phyloP scores from a whole-genome alignment of 2,888 invertebrate species.

The Perizoma affinitatum region DNA sequence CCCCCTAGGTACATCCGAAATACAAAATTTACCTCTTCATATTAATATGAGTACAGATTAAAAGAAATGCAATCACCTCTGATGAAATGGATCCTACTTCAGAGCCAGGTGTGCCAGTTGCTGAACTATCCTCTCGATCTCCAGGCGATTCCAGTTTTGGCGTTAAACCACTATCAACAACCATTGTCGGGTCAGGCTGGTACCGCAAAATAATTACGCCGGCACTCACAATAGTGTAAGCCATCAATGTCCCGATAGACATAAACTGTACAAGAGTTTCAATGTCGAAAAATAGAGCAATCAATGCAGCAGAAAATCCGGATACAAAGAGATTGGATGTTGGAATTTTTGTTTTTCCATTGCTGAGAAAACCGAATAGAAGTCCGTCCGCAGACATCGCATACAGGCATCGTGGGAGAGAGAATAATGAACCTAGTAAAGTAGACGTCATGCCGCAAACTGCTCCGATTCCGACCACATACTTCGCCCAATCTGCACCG shows the following conservation, averaged over 20 bases:
- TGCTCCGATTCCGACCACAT: constrained; percentile 92
- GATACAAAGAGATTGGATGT: constrained; percentile 90
- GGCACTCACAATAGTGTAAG: constrained; percentile 96
- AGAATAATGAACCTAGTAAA: constrained; percentile 92
- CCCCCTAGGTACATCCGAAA: no score
- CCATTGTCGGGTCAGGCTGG: constrained; percentile 80
- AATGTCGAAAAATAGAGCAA: constrained; percentile 94
- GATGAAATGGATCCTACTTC: constrained; percentile 85
- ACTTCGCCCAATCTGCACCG: constrained; percentile 93
- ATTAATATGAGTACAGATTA: no score
- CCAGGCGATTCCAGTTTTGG: constrained; percentile 82
- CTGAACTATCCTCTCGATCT: constrained; percentile 85
- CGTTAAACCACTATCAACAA: constrained; percentile 75
- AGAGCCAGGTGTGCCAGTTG: constrained; percentile 85
- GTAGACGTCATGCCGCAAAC: constrained; percentile 97
- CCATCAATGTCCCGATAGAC: constrained; percentile 95
- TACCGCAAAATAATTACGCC: constrained; percentile 94
- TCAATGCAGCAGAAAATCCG: constrained; percentile 89
- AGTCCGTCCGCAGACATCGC: constrained; percentile 96
- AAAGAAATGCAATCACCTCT: constrained; percentile 59
- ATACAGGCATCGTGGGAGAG: constrained; percentile 93
- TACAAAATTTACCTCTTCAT: no score
- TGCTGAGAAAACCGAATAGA: constrained; percentile 91
- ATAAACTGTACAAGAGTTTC: constrained; percentile 96
- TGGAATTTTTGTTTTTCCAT: constrained; percentile 92